A percentile compares a stretch with the other conserved stretches of the same genome.
These are phyloP conservation scores for Morbakka virulenta DNA, from an alignment of 30 jellyfish, hydroid and myxozoan species.

Conservation along the genomic window DNA sequence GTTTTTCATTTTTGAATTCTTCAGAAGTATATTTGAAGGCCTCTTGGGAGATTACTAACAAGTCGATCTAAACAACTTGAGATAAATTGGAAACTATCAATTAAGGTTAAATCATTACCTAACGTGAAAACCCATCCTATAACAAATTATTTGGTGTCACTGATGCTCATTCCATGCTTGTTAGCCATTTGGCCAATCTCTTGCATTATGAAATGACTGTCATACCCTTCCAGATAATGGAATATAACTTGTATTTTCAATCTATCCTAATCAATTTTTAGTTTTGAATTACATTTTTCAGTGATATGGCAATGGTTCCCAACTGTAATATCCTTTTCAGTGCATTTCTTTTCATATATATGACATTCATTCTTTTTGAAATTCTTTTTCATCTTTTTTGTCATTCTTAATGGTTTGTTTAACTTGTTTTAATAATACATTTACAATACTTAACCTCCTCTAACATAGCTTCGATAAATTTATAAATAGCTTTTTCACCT, in stretches of 20 bases:
- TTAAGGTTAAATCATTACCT: slow-evolving; percentile 33
- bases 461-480: too few relatives aligned
- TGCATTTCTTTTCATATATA: slow-evolving; percentile 20
- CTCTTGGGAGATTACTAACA: slow-evolving; percentile 22
- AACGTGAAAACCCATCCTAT: slow-evolving; percentile 22
- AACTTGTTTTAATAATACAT: not conserved
- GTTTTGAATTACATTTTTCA: too few relatives aligned
- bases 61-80: slow-evolving; percentile 27
- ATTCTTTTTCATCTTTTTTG: too few relatives aligned
- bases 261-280: too few relatives aligned
- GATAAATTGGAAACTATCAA: slow-evolving; percentile 39
- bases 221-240: too few relatives aligned
- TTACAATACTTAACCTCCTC: slow-evolving; percentile 31
- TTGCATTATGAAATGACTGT: too few relatives aligned
- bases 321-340: slow-evolving; percentile 40
- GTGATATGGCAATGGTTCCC: too few relatives aligned
- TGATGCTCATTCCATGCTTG: too few relatives aligned
- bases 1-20: too few relatives aligned
- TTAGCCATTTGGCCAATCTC: too few relatives aligned
- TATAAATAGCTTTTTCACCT: slow-evolving; percentile 60
- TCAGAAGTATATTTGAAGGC: too few relatives aligned
- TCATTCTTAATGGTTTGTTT: slow-evolving; percentile 31
- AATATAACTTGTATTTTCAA: slow-evolving; percentile 47
- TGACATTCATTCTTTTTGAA: too few relatives aligned
- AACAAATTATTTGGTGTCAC: slow-evolving; percentile 12